phyloP scores from a whole-genome alignment of 2,113 vertebrate species.

The Myotis yumanensis region DNA sequence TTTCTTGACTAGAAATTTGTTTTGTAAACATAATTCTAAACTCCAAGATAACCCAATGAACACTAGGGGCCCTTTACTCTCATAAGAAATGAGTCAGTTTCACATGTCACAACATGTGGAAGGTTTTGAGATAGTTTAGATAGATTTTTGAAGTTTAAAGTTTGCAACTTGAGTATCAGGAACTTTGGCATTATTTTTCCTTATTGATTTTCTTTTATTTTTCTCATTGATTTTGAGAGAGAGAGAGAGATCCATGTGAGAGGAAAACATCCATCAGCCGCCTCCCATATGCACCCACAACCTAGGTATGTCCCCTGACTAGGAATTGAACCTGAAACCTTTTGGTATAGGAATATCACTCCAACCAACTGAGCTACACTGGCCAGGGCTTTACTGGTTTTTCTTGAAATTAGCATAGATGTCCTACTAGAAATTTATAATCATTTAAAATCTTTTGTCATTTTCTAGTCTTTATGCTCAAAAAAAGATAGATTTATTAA shows the following conservation, averaged over 20 bases:
- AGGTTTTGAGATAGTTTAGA: not conserved
- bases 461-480: not conserved
- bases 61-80: not conserved
- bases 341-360: no score
- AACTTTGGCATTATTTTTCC: not conserved
- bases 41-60: not conserved
- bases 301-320: no score
- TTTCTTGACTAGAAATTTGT: not conserved
- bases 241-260: not conserved
- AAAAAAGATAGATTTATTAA: not conserved
- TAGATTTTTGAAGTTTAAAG: not conserved
- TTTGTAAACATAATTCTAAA: not conserved
- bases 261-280: not conserved
- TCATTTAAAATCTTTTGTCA: not conserved
- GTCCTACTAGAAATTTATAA: not conserved
- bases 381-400: not conserved
- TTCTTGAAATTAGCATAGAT: conserved; percentile 22
- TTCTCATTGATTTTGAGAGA: not conserved
- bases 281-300: not conserved
- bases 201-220: not conserved
- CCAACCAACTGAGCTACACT: no score
- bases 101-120: not conserved
- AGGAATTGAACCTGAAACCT: no score
- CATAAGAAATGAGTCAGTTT: not conserved
- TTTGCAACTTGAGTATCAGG: not conserved